Evolutionary conservation across 30 jellyfish, hydroid and myxozoan genomes (phyloP).

Genomic region (Chrysaora quinquecirrha): DNA sequence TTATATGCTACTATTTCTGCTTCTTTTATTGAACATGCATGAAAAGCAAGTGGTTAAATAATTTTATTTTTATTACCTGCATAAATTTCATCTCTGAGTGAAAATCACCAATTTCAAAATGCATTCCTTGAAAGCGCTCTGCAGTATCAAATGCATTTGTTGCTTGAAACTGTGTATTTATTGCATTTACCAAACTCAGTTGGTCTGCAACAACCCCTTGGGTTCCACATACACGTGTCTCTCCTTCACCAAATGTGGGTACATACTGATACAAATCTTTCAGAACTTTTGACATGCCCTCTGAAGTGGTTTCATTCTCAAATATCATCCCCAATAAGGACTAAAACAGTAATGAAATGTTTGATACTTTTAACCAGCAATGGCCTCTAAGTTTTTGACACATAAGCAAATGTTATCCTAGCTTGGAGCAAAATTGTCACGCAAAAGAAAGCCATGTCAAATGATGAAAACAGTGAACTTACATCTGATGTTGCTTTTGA

Average conservation of each 20-base stretch:
- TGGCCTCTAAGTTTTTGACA: no score
- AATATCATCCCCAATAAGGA: neutral
- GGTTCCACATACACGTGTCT: neutral
- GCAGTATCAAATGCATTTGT: conserved; percentile 8
- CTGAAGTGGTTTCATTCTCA: neutral
- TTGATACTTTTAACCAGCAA: no score
- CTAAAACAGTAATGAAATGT: no score
- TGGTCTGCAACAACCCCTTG: conserved; percentile 3
- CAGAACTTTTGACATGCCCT: neutral
- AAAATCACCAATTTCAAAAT: conserved; percentile 21
- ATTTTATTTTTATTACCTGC: no score
- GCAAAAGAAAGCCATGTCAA: no score
- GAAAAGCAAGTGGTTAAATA: no score
- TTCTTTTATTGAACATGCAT: no score
- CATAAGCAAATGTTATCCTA: no score
- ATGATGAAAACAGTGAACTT: no score
- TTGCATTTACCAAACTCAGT: conserved; percentile 13
- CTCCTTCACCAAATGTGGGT: neutral
- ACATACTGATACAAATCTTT: neutral
- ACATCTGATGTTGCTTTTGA: no score
- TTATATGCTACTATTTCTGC: no score
- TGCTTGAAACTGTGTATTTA: conserved; percentile 5
- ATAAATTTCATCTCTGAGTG: conserved; percentile 13
- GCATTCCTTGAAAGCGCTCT: conserved; percentile 10
- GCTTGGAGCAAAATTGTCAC: no score